Conservation (phyloP, 2,888 invertebrate species). For the Litoditis marina region DNA sequence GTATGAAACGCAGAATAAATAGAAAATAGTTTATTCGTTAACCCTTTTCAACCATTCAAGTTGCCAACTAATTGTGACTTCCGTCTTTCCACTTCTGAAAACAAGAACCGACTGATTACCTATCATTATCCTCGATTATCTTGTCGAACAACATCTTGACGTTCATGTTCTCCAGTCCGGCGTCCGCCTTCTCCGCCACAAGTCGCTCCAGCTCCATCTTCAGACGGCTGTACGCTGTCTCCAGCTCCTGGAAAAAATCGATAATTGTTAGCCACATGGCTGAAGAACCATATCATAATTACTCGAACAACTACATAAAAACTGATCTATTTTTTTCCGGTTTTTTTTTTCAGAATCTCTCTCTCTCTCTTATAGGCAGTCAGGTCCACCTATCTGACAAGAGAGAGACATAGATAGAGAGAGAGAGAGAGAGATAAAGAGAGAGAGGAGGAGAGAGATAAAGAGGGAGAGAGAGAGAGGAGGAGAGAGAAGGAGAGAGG, state of each 20-base stretch:
- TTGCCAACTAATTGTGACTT: not conserved
- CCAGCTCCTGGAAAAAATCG: slow-evolving; percentile 29
- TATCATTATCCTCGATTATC: slow-evolving; percentile 46
- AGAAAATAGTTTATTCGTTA: not conserved
- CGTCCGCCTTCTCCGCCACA: slow-evolving; percentile 22
- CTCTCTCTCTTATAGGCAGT: too few relatives aligned
- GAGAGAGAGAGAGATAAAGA: too few relatives aligned
- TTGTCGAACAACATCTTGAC: slow-evolving; percentile 35
- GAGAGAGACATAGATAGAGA: too few relatives aligned
- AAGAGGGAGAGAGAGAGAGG: too few relatives aligned
- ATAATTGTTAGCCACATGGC: too few relatives aligned
- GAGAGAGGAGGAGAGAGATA: too few relatives aligned
- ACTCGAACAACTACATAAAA: not conserved
- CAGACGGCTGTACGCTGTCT: slow-evolving; percentile 32
- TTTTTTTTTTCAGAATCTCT: not conserved
- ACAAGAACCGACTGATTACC: too few relatives aligned
- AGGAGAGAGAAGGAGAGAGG: too few relatives aligned
- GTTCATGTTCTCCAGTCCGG: slow-evolving; percentile 21
- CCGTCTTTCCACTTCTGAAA: too few relatives aligned
- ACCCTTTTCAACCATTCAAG: not conserved
- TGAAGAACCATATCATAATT: not conserved
- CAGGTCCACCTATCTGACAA: not conserved
- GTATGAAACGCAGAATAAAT: too few relatives aligned
- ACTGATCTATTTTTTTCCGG: slow-evolving; percentile 17
- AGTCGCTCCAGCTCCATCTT: slow-evolving; percentile 36